Evolutionary conservation across 2,797 vertebrate genomes (phyloP).

Genomic region (Rhinatrema bivittatum): DNA sequence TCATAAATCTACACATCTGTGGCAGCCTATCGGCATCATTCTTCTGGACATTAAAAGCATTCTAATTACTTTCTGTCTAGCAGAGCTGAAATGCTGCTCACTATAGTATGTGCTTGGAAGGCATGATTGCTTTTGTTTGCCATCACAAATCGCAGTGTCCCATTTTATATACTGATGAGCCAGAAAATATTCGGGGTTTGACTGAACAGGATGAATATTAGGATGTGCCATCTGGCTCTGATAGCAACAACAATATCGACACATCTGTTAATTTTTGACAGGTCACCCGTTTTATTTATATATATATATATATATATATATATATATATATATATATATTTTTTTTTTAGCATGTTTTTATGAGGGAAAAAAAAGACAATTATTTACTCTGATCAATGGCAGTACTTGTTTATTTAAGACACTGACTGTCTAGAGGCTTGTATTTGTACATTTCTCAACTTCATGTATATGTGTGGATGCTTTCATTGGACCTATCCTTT

Average conservation of each 20-base stretch:
- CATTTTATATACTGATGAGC: constrained; percentile 69
- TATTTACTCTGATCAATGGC: too few species aligned
- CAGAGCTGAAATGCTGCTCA: constrained; percentile 72
- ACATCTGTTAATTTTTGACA: constrained; percentile 69
- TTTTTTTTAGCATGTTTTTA: constrained; percentile 55
- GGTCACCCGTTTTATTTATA: constrained; percentile 66
- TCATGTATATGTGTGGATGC: constrained; percentile 1
- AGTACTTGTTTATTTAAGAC: too few species aligned
- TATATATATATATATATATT: too few species aligned
- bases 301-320: constrained; percentile 62
- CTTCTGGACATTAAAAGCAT: constrained; percentile 79
- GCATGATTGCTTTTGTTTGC: constrained; percentile 79
- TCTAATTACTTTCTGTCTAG: constrained; percentile 80
- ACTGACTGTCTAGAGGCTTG: too few species aligned
- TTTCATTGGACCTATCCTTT: constrained; percentile 6
- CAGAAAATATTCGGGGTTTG: constrained; percentile 66
- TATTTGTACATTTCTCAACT: constrained; percentile 23
- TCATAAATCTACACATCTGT: constrained; percentile 99
- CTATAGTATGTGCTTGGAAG: constrained; percentile 73
- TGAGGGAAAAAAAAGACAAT: constrained; percentile 39
- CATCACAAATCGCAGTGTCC: constrained; percentile 72
- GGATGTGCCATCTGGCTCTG: constrained; percentile 58
- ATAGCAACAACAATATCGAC: constrained; percentile 55
- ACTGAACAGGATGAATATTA: constrained; percentile 62
- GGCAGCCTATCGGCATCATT: constrained; percentile 78